Evolutionary conservation across 2,113 vertebrate species (phyloP).

Genomic region (Scartelaos histophorus): DNA sequence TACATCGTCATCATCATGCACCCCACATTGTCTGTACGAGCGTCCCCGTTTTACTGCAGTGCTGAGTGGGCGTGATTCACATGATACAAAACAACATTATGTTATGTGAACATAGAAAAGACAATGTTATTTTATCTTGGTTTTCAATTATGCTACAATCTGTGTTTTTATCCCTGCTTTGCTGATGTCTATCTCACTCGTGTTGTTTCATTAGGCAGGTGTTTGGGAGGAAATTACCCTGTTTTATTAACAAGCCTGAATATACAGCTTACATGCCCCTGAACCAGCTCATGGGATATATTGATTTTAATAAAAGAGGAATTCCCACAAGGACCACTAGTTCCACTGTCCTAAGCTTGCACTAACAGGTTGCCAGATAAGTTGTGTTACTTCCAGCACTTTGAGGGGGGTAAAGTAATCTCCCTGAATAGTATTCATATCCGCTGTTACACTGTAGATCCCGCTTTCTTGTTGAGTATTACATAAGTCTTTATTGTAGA

Average conservation of each 20-base stretch:
- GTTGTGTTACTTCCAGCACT: conserved; percentile 31
- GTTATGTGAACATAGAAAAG: background rate
- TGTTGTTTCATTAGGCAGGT: conserved; percentile 46
- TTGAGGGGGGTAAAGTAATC: conserved; percentile 16
- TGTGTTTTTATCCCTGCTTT: conserved; percentile 27
- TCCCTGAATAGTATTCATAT: conserved; percentile 18
- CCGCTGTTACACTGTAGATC: conserved; percentile 10
- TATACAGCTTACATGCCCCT: conserved; percentile 8
- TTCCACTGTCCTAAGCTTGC: conserved; percentile 40
- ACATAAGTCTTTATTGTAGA: background rate
- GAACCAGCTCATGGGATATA: conserved; percentile 57
- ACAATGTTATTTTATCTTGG: background rate
- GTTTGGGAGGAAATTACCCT: conserved; percentile 57
- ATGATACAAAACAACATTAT: background rate
- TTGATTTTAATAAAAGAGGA: conserved; percentile 69
- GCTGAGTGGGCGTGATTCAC: conserved; percentile 15
- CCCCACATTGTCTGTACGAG: conserved; percentile 40
- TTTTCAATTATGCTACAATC: background rate
- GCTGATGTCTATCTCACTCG: conserved; percentile 18
- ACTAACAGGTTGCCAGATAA: conserved; percentile 21
- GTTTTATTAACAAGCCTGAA: conserved; percentile 53
- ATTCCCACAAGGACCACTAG: conserved; percentile 42
- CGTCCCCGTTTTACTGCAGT: conserved; percentile 6
- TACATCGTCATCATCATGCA: conserved; percentile 38
- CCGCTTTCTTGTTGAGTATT: background rate